A percentile compares a stretch with the other conserved stretches of the same genome.
Conservation (phyloP, 2,113 vertebrate species). For the Panurus biarmicus region DNA sequence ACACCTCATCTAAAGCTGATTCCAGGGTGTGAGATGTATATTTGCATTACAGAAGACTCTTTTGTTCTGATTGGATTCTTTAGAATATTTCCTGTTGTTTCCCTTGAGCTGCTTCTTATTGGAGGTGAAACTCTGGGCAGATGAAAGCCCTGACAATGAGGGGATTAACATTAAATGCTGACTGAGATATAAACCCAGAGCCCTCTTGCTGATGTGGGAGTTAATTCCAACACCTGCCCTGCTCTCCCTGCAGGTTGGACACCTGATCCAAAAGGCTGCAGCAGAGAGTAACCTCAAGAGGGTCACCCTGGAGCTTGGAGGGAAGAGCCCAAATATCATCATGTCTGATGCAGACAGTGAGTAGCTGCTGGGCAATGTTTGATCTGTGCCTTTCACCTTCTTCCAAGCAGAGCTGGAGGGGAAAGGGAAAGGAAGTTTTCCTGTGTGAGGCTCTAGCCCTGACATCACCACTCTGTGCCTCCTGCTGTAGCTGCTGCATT, state of each 20-base stretch:
- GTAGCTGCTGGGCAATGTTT: neutral
- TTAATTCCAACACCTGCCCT: neutral
- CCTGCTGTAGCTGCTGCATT: neutral
- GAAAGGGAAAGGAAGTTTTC: neutral
- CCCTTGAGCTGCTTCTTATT: neutral
- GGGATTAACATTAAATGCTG: neutral
- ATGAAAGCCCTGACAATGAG: neutral
- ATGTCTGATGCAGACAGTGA: conserved; percentile 89
- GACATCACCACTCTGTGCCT: neutral
- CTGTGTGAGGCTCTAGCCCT: neutral
- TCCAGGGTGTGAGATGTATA: neutral
- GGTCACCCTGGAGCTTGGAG: conserved; percentile 93
- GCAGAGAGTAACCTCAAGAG: conserved; percentile 91
- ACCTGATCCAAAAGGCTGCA: conserved; percentile 88
- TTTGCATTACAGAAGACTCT: neutral
- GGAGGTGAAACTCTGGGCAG: neutral
- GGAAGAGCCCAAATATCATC: conserved; percentile 96
- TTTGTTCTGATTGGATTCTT: neutral
- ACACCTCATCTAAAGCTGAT: neutral
- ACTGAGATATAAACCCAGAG: neutral
- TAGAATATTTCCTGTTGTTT: neutral
- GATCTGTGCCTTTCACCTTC: neutral
- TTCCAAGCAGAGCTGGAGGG: neutral
- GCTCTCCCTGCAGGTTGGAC: conserved; percentile 79
- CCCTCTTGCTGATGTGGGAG: neutral